These are phyloP conservation scores for Eueides isabella DNA, from an alignment of 1,140 invertebrate genomes.

Conservation along the genomic window DNA sequence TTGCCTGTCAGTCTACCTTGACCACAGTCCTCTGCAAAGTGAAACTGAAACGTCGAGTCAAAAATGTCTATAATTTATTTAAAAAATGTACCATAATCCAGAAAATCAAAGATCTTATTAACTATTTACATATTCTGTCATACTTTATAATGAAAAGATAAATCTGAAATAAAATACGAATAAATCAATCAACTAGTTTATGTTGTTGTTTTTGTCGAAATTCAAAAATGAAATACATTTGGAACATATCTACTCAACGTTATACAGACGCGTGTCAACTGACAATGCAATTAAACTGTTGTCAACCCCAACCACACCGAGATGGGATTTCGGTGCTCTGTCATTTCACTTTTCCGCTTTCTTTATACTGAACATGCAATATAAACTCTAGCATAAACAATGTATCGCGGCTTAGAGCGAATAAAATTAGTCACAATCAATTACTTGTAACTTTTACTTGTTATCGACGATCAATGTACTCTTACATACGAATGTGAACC, in stretches of 20 bases:
- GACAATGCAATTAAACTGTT: conserved; percentile 66
- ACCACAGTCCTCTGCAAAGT: too few species aligned
- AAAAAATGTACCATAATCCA: too few species aligned
- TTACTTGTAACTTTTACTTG: conserved; percentile 58
- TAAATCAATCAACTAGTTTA: background rate
- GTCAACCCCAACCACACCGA: conserved; percentile 49
- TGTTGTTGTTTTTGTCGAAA: background rate
- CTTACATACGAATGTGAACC: conserved; percentile 43
- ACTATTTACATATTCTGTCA: too few species aligned
- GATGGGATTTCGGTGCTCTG: conserved; percentile 61
- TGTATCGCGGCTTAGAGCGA: conserved; percentile 39
- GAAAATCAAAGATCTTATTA: too few species aligned
- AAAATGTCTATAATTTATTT: too few species aligned
- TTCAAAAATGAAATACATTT: background rate
- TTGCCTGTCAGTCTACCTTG: too few species aligned
- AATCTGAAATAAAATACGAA: background rate
- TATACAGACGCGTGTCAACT: conserved; percentile 44
- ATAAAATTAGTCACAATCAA: conserved; percentile 73
- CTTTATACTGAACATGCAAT: conserved; percentile 33
- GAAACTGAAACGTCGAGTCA: too few species aligned
- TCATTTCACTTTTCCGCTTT: conserved; percentile 45
- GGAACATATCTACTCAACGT: background rate
- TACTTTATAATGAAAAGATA: too few species aligned
- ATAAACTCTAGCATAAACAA: conserved; percentile 36
- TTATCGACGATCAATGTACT: conserved; percentile 67